Evolutionary conservation across 2,888 invertebrate species (phyloP).

Genomic region (Melitaea athalia): DNA sequence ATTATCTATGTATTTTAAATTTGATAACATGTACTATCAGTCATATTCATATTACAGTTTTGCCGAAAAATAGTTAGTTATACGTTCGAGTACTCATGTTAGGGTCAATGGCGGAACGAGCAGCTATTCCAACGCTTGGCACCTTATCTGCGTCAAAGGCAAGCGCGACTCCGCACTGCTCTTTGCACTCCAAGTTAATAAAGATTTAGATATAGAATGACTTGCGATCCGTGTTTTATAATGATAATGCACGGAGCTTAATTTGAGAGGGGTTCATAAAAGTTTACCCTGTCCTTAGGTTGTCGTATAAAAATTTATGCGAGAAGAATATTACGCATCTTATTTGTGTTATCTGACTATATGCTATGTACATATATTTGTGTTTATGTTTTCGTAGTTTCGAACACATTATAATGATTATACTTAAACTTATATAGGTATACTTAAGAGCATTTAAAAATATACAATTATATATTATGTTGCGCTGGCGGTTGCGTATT

Average conservation of each 20-base stretch:
- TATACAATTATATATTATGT: no score
- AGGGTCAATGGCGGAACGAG: constrained; percentile 40
- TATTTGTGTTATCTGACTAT: no score
- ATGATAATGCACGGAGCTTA: constrained; percentile 8
- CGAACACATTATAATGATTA: no score
- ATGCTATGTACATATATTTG: no score
- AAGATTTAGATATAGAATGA: constrained; percentile 24
- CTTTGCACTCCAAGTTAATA: constrained; percentile 35
- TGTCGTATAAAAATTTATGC: no score
- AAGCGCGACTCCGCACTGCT: constrained; percentile 31
- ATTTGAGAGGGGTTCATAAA: not conserved
- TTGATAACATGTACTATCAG: no score
- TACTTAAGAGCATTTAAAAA: no score
- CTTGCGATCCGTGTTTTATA: constrained; percentile 18
- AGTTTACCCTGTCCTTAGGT: not conserved
- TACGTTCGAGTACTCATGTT: constrained; percentile 31
- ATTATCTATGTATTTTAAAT: no score
- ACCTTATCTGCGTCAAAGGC: constrained; percentile 50
- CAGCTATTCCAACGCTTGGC: constrained; percentile 54
- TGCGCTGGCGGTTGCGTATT: no score
- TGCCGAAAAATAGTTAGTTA: not conserved
- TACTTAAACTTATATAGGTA: no score
- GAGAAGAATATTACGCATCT: no score
- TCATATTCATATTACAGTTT: not conserved
- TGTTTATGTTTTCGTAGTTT: no score